Evolutionary conservation across 2,113 vertebrate genomes (phyloP).

Genomic region (Sterrhoptilus dennistouni): DNA sequence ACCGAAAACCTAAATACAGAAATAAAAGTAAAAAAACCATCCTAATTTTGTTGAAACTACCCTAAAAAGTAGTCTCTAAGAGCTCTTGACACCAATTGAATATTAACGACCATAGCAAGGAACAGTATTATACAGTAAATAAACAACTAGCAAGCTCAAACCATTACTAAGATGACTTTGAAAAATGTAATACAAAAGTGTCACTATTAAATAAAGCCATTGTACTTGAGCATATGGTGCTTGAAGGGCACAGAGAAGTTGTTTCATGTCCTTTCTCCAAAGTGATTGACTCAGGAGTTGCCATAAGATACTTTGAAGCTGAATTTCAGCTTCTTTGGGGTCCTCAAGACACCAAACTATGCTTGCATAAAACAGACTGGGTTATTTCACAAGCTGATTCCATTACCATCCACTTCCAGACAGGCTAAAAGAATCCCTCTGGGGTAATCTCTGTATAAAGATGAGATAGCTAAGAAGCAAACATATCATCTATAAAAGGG

Average conservation of each 20-base stretch:
- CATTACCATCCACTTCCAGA: slow-evolving; percentile 17
- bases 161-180: slow-evolving; percentile 17
- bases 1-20: slow-evolving; percentile 43
- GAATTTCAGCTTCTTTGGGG: slow-evolving; percentile 19
- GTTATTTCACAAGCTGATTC: slow-evolving; percentile 27
- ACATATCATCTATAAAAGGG: neutral
- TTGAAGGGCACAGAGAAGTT: neutral
- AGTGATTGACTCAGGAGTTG: neutral
- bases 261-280: neutral
- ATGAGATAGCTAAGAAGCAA: neutral
- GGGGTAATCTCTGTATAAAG: slow-evolving; percentile 3
- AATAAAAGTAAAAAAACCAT: slow-evolving; percentile 28
- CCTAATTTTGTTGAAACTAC: slow-evolving; percentile 34
- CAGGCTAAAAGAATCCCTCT: slow-evolving; percentile 32
- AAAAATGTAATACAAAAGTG: slow-evolving; percentile 28
- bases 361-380: neutral
- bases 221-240: neutral
- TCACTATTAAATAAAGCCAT: neutral
- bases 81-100: slow-evolving; percentile 9
- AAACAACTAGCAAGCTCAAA: slow-evolving; percentile 35
- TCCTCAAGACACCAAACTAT: slow-evolving; percentile 7
- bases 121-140: slow-evolving; percentile 23
- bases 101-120: slow-evolving; percentile 53
- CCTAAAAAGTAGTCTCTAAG: slow-evolving; percentile 39
- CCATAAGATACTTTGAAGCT: neutral